These are phyloP conservation scores for Chrysolina americana DNA, from an alignment of 2,888 invertebrate species.

Conservation along the genomic window DNA sequence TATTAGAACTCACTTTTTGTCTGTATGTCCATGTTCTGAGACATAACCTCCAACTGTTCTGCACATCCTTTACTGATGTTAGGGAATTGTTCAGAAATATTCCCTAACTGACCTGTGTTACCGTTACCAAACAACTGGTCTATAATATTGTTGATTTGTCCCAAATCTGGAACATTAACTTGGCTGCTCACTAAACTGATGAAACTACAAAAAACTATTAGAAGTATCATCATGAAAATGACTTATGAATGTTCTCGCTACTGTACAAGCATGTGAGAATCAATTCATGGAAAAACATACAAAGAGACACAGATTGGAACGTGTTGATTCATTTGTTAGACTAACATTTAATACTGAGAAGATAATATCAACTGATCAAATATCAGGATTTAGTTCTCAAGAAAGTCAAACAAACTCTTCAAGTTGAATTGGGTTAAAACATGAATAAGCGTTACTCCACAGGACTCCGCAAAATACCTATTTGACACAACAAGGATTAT, in stretches of 20 bases:
- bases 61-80: constrained; percentile 13
- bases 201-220: neutral
- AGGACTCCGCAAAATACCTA: too few species aligned
- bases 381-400: neutral
- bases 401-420: neutral
- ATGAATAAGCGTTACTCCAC: neutral
- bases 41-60: neutral
- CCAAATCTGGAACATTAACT: neutral
- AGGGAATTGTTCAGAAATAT: neutral
- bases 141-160: too few species aligned
- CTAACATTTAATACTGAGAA: neutral
- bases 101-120: neutral
- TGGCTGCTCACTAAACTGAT: constrained; percentile 2
- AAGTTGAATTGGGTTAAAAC: neutral
- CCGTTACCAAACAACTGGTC: neutral
- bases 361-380: neutral
- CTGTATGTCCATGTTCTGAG: neutral
- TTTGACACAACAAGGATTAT: too few species aligned
- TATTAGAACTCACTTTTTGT: neutral
- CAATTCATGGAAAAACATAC: neutral
- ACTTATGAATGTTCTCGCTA: neutral
- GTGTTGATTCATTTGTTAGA: neutral
- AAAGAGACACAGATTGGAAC: neutral
- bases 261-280: neutral
- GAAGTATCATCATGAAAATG: neutral